A percentile compares a stretch with the other conserved stretches of the same genome.
phyloP scores from a whole-genome alignment of 2,888 invertebrate genomes.

The Erebia palarica region DNA sequence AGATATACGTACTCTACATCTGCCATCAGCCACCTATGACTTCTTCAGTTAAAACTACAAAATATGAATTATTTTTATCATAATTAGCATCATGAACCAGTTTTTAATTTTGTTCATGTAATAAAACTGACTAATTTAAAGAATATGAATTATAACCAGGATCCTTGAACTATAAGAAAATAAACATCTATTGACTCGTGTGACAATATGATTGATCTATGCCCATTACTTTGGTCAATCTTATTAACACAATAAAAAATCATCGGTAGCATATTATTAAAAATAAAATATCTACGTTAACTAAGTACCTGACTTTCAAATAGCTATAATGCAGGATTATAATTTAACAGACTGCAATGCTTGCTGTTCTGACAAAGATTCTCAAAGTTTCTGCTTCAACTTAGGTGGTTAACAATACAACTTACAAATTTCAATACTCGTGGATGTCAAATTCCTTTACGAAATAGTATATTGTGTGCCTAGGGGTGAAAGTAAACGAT shows the following conservation, averaged over 20 bases:
- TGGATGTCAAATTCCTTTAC: too few relatives aligned
- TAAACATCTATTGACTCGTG: conserved; percentile 21
- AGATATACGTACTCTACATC: too few relatives aligned
- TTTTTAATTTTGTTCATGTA: conserved; percentile 24
- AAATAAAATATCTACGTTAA: background rate
- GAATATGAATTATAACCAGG: conserved; percentile 27
- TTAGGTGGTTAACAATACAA: too few relatives aligned
- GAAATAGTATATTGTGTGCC: too few relatives aligned
- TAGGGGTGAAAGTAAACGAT: too few relatives aligned
- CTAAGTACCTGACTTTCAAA: background rate
- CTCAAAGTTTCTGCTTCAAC: background rate
- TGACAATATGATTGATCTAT: conserved; percentile 15
- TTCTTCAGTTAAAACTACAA: background rate
- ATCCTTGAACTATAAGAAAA: conserved; percentile 33
- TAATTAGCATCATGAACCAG: conserved; percentile 15
- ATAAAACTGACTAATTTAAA: conserved; percentile 12
- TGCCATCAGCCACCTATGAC: too few relatives aligned
- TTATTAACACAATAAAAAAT: conserved; percentile 4
- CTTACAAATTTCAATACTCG: too few relatives aligned
- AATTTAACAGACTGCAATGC: background rate
- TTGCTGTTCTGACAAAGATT: background rate
- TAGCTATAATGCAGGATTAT: background rate
- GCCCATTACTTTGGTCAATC: conserved; percentile 8
- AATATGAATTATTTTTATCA: background rate
- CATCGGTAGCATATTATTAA: background rate